Evolutionary conservation across 35 echinoderm and acorn worm species (phyloP).

Genomic region (Diadema setosum): DNA sequence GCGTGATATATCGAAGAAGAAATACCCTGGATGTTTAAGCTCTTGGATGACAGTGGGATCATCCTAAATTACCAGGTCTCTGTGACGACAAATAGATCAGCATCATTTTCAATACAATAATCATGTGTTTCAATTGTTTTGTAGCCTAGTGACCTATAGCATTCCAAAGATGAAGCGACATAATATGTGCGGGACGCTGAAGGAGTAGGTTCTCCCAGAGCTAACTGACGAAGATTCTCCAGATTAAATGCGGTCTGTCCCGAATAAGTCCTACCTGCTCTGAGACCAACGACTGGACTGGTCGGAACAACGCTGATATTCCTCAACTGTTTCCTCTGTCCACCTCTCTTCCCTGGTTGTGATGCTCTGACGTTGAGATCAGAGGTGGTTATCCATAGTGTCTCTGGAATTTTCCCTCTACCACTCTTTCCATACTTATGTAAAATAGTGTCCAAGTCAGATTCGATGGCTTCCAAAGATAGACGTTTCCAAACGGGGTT

Average conservation of each 20-base stretch:
- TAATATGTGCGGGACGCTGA: neutral
- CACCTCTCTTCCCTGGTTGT: neutral
- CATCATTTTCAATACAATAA: neutral
- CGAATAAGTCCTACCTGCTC: neutral
- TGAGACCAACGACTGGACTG: no score
- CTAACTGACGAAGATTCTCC: neutral
- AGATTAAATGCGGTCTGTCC: neutral
- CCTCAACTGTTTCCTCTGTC: neutral
- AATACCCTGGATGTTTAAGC: neutral
- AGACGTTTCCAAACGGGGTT: neutral
- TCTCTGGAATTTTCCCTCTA: neutral
- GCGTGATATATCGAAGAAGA: neutral
- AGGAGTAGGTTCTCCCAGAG: neutral
- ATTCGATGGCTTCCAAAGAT: neutral
- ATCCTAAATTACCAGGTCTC: neutral
- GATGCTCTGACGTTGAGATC: neutral
- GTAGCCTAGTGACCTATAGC: neutral
- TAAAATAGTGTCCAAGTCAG: neutral
- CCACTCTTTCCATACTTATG: neutral
- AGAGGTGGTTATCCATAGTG: neutral
- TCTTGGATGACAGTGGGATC: neutral
- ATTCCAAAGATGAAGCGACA: neutral
- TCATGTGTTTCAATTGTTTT: neutral
- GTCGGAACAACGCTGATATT: neutral
- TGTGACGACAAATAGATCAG: neutral